phyloP scores from a whole-genome alignment of 2,888 invertebrate genomes.

The Ennomos quercinarius region DNA sequence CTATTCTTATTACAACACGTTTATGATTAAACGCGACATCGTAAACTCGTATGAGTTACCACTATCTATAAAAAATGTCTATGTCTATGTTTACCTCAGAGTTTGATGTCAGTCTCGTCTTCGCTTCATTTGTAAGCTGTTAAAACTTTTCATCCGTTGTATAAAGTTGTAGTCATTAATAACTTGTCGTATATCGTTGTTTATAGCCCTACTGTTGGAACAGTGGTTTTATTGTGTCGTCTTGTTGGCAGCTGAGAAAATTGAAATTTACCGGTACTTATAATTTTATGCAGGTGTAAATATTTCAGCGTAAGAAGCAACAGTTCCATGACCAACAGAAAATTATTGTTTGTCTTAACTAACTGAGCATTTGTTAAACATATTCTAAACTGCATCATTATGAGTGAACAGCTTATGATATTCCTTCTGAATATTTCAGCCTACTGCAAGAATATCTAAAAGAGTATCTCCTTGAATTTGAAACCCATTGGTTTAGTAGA shows the following conservation, averaged over 20 bases:
- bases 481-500: too few species aligned
- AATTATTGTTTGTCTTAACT: too few species aligned
- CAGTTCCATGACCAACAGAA: too few species aligned
- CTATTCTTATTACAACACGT: not conserved
- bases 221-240: slow-evolving; percentile 11
- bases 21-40: slow-evolving; percentile 38
- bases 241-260: slow-evolving; percentile 18
- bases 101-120: slow-evolving; percentile 18
- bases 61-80: slow-evolving; percentile 2
- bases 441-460: too few species aligned
- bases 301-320: too few species aligned
- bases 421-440: too few species aligned
- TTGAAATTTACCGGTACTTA: not conserved
- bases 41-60: slow-evolving; percentile 9
- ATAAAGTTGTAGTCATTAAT: slow-evolving; percentile 8
- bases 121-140: slow-evolving; percentile 34
- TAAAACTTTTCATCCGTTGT: slow-evolving; percentile 27
- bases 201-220: slow-evolving; percentile 3
- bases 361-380: too few species aligned
- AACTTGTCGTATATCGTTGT: slow-evolving; percentile 17
- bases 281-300: too few species aligned
- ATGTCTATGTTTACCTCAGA: slow-evolving; percentile 3
- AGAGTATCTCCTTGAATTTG: too few species aligned
- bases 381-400: too few species aligned
- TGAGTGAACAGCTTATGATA: too few species aligned